Percentiles rank a stretch among this genome's conserved stretches.
Conservation (phyloP, 2,888 invertebrate genomes). For the Selenia dentaria region DNA sequence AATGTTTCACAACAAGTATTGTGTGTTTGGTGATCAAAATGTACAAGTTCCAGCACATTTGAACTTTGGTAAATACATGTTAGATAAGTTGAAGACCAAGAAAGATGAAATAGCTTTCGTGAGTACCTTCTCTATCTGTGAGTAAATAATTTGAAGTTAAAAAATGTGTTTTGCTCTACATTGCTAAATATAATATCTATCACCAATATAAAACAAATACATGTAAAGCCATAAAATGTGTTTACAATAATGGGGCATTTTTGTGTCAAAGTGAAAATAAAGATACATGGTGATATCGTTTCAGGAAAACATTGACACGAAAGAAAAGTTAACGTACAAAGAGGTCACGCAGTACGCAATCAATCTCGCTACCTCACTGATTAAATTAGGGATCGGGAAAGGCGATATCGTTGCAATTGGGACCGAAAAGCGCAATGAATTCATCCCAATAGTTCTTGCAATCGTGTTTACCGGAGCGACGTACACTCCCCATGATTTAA, state of each 20-base stretch:
- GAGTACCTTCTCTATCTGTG: too few species aligned
- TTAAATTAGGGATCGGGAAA: conserved; percentile 68
- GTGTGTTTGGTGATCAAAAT: conserved; percentile 53
- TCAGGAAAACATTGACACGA: conserved; percentile 83
- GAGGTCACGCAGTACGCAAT: conserved; percentile 80
- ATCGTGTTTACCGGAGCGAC: conserved; percentile 71
- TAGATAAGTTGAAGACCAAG: conserved; percentile 47
- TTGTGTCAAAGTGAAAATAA: too few species aligned
- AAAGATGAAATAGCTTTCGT: conserved; percentile 57
- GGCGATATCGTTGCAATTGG: conserved; percentile 84
- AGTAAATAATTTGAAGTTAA: too few species aligned
- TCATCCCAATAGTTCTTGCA: conserved; percentile 76
- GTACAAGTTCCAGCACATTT: conserved; percentile 62
- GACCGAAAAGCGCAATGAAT: conserved; percentile 85
- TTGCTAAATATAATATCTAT: too few species aligned
- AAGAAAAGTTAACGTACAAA: conserved; percentile 75
- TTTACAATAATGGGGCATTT: too few species aligned
- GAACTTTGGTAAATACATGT: conserved; percentile 64
- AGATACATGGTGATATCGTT: background rate
- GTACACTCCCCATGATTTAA: conserved; percentile 56
- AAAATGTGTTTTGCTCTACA: background rate
- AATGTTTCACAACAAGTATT: conserved; percentile 48
- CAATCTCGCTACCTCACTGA: conserved; percentile 78
- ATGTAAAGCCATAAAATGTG: too few species aligned
- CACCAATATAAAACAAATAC: too few species aligned